Conservation (phyloP, 2,113 vertebrate genomes). For the Ascaphus truei region DNA sequence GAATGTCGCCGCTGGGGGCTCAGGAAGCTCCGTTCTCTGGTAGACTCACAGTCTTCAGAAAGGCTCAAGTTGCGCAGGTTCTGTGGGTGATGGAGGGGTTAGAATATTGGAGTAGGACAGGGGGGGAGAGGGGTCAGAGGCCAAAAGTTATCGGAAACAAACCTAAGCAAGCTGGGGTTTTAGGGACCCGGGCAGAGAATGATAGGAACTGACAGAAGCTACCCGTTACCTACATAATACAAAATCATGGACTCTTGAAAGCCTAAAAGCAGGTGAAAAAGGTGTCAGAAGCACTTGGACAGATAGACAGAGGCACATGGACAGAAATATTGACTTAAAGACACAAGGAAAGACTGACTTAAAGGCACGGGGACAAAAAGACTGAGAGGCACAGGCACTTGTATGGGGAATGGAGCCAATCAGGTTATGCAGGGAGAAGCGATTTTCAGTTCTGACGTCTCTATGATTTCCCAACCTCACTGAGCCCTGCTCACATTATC, state of each 20-base stretch:
- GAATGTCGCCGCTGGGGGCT: constrained; percentile 68
- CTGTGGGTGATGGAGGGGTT: constrained; percentile 40
- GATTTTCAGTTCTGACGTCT: background rate
- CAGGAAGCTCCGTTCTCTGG: constrained; percentile 42
- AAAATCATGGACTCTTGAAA: too few species aligned
- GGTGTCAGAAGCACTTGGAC: too few species aligned
- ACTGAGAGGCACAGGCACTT: background rate
- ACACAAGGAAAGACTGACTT: background rate
- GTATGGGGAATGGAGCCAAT: background rate
- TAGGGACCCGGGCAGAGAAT: too few species aligned
- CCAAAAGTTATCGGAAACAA: background rate
- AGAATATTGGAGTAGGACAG: background rate
- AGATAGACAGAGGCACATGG: too few species aligned
- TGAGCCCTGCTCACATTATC: background rate
- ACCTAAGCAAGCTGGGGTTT: too few species aligned
- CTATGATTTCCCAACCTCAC: too few species aligned
- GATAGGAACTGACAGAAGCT: background rate
- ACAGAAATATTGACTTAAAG: background rate
- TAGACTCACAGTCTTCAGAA: constrained; percentile 43
- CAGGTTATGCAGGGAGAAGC: background rate
- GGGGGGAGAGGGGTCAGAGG: background rate
- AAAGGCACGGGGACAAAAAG: background rate
- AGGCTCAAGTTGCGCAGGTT: constrained; percentile 58
- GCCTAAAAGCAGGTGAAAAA: too few species aligned
- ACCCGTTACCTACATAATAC: too few species aligned